Conservation (phyloP, 2,888 invertebrate species). For the Sceliomorpha sp. region DNA sequence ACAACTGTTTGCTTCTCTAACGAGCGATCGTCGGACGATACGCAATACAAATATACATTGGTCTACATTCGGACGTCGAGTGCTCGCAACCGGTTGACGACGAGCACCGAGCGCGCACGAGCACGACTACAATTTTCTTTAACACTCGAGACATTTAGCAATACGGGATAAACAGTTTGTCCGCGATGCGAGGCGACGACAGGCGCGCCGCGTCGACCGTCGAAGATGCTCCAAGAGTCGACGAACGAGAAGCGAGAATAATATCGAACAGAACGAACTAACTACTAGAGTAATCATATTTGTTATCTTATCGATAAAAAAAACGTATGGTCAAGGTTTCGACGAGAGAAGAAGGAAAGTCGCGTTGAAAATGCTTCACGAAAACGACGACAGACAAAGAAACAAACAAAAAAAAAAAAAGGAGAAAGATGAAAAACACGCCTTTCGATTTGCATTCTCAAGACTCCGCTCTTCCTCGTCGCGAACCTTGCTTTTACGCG, state of each 20-base stretch:
- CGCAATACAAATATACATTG: too few relatives aligned
- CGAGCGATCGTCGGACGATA: too few relatives aligned
- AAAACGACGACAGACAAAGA: too few relatives aligned
- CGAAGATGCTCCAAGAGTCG: slow-evolving; percentile 15
- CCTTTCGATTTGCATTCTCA: not conserved
- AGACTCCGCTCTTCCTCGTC: slow-evolving; percentile 37
- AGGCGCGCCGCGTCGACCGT: slow-evolving; percentile 28
- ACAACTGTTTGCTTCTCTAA: too few relatives aligned
- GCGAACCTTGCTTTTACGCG: slow-evolving; percentile 51
- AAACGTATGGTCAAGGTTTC: slow-evolving; percentile 35
- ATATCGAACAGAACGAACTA: slow-evolving; percentile 63
- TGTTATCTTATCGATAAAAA: slow-evolving; percentile 46
- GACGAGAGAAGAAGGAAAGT: slow-evolving; percentile 36
- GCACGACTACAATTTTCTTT: too few relatives aligned
- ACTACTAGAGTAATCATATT: slow-evolving; percentile 67
- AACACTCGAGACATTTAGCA: too few relatives aligned
- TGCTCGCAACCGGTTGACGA: too few relatives aligned
- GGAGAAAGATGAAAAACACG: too few relatives aligned
- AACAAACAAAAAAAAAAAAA: too few relatives aligned
- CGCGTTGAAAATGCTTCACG: slow-evolving; percentile 6
- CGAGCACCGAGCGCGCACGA: too few relatives aligned
- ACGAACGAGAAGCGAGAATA: slow-evolving; percentile 47
- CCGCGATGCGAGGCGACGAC: slow-evolving; percentile 6
- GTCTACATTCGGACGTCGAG: too few relatives aligned
- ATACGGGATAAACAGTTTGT: slow-evolving; percentile 20